phyloP scores from a whole-genome alignment of 2,888 invertebrate species.

The Philereme vetulata region DNA sequence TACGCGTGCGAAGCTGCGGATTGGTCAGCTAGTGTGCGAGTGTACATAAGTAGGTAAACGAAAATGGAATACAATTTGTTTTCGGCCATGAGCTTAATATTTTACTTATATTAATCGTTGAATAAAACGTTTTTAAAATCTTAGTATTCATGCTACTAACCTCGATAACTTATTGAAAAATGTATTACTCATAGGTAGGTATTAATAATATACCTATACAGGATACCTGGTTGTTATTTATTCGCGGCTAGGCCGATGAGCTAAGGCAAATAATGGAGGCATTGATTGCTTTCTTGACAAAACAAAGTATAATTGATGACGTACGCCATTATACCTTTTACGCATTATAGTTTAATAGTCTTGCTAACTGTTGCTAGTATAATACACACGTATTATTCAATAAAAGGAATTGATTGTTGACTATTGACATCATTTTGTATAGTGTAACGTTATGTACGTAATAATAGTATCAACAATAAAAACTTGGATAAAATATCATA shows the following conservation, averaged over 20 bases:
- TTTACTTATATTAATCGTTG: background rate
- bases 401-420: slow-evolving; percentile 8
- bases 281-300: slow-evolving; percentile 16
- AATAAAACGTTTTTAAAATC: slow-evolving; percentile 9
- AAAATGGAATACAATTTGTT: too few species aligned
- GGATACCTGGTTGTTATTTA: slow-evolving; percentile 5
- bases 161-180: slow-evolving; percentile 20
- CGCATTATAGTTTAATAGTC: slow-evolving; percentile 14
- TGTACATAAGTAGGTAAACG: too few species aligned
- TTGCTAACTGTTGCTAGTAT: slow-evolving; percentile 2
- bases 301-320: slow-evolving; percentile 22
- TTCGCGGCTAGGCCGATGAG: slow-evolving; percentile 3
- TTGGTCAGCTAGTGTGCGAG: too few species aligned
- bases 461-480: too few species aligned
- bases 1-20: too few species aligned
- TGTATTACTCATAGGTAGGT: slow-evolving; percentile 2
- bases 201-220: background rate
- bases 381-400: background rate
- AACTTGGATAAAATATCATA: too few species aligned
- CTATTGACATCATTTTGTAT: slow-evolving; percentile 15
- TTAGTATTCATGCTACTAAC: slow-evolving; percentile 15
- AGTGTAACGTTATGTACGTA: too few species aligned
- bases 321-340: slow-evolving; percentile 10
- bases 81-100: too few species aligned
- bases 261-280: slow-evolving; percentile 12